A percentile compares a stretch with the other conserved stretches of the same genome.
These are phyloP conservation scores for Temnothorax longispinosus DNA, from an alignment of 1,140 invertebrate species.

Conservation along the genomic window DNA sequence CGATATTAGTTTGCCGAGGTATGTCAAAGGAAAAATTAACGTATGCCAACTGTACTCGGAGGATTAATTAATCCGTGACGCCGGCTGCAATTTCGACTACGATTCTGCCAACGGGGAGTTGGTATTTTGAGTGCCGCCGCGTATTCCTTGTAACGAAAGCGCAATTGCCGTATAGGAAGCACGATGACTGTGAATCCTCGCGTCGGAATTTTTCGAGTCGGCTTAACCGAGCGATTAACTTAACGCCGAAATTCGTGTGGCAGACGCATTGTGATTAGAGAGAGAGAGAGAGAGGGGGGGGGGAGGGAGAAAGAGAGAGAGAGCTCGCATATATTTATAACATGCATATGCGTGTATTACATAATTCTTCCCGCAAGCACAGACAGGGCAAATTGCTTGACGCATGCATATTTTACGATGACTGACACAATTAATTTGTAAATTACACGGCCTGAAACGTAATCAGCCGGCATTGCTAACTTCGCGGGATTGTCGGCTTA, in stretches of 20 bases:
- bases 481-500: constrained; percentile 29
- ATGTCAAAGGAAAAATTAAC: constrained; percentile 53
- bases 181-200: not conserved
- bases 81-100: constrained; percentile 23
- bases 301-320: not conserved
- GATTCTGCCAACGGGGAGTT: not conserved
- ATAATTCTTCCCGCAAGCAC: not conserved
- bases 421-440: constrained; percentile 46
- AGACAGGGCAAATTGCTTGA: constrained; percentile 10
- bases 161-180: constrained; percentile 1
- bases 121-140: constrained; percentile 1
- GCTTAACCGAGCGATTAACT: constrained; percentile 30
- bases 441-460: constrained; percentile 26
- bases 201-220: not conserved
- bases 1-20: constrained; percentile 41
- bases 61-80: constrained; percentile 45
- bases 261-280: not conserved
- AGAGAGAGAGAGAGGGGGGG: not conserved
- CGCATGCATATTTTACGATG: constrained; percentile 10
- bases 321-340: not conserved
- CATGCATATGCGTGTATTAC: no score
- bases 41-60: constrained; percentile 20
- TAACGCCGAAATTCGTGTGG: not conserved
- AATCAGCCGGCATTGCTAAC: constrained; percentile 6
- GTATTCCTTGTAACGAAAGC: constrained; percentile 29